Evolutionary conservation across 2,113 vertebrate species (phyloP).

Genomic region (Lagopus muta): DNA sequence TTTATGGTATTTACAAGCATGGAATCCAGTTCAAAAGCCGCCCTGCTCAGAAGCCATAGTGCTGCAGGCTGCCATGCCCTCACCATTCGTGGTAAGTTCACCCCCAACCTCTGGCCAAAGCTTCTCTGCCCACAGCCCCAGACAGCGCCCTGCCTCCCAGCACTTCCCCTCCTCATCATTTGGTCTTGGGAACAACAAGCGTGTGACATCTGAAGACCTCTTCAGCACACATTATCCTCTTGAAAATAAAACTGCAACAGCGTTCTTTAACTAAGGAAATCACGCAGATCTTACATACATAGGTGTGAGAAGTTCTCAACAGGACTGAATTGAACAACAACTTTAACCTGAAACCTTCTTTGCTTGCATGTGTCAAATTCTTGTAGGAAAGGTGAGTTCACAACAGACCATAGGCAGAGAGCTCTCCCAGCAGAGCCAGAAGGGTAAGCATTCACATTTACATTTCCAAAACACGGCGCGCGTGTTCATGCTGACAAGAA

Average conservation of each 20-base stretch:
- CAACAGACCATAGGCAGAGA: neutral
- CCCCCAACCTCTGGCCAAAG: too few species aligned
- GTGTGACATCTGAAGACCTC: neutral
- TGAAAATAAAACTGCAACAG: neutral
- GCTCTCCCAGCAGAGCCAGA: neutral
- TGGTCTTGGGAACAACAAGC: accelerated
- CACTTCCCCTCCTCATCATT: accelerated
- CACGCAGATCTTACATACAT: neutral
- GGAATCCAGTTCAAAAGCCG: neutral
- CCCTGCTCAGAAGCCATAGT: neutral
- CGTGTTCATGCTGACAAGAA: neutral
- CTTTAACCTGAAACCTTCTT: neutral
- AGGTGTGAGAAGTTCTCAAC: neutral
- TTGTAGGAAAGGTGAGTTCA: neutral
- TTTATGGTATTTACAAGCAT: neutral
- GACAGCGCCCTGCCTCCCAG: too few species aligned
- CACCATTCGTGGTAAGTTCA: too few species aligned
- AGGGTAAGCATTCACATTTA: constrained; percentile 6
- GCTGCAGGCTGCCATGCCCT: neutral
- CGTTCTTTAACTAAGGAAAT: neutral
- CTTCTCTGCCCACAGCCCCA: too few species aligned
- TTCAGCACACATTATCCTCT: neutral
- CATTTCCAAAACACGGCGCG: neutral
- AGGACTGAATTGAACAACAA: neutral
- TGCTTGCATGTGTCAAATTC: neutral